Evolutionary conservation across 2,888 invertebrate species (phyloP).

Genomic region (Fabriciana adippe): DNA sequence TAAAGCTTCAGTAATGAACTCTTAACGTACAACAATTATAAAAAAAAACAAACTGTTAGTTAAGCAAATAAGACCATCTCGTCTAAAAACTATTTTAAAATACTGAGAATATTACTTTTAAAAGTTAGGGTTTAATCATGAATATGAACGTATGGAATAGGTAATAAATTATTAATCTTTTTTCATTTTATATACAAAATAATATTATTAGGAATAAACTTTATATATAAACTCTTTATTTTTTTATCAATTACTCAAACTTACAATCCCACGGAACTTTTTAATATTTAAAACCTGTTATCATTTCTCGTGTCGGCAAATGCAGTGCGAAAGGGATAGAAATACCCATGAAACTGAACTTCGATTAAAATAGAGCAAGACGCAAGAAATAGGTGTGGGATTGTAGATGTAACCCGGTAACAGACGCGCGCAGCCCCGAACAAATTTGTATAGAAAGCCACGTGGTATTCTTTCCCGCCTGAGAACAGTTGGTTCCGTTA

Average conservation of each 20-base stretch:
- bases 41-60: too few species aligned
- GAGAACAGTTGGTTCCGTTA: constrained; percentile 35
- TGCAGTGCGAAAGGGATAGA: constrained; percentile 31
- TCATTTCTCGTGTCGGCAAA: constrained; percentile 1
- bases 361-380: constrained; percentile 37
- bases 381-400: constrained; percentile 34
- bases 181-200: too few species aligned
- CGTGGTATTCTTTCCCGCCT: constrained; percentile 46
- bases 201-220: too few species aligned
- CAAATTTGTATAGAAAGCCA: constrained; percentile 36
- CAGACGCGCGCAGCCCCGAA: constrained; percentile 52
- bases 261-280: neutral
- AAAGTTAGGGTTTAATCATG: too few species aligned
- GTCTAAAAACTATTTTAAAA: too few species aligned
- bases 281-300: constrained; percentile 14
- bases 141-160: too few species aligned
- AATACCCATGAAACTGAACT: constrained; percentile 21
- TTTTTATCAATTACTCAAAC: neutral
- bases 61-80: too few species aligned
- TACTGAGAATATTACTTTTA: too few species aligned
- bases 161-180: too few species aligned
- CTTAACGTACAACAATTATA: too few species aligned
- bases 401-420: constrained; percentile 54
- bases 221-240: neutral
- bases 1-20: too few species aligned